A percentile compares a stretch with the other conserved stretches of the same genome.
Conservation (phyloP, 2,113 vertebrate genomes). For the Taxidea taxus region DNA sequence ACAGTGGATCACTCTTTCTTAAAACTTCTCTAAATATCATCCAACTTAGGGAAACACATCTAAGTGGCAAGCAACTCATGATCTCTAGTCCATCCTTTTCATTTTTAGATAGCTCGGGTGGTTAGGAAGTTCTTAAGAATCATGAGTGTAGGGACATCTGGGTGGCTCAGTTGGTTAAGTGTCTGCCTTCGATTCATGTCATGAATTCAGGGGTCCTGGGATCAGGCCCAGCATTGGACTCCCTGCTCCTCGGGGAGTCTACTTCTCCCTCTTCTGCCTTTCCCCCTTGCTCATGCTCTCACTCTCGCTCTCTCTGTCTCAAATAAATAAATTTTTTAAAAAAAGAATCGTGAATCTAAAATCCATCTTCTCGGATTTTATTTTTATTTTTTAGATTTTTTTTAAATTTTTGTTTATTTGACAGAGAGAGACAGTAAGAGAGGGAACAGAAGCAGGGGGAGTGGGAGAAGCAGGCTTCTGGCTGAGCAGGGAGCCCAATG, state of each 20-base stretch:
- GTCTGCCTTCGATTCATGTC: not conserved
- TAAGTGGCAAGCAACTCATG: not conserved
- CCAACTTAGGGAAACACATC: not conserved
- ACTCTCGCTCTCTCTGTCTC: not conserved
- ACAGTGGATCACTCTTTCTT: not conserved
- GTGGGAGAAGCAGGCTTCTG: too few relatives aligned
- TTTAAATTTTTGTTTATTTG: too few relatives aligned
- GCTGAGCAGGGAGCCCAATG: too few relatives aligned
- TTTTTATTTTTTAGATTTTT: too few relatives aligned
- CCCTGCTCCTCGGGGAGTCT: not conserved
- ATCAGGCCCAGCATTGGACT: not conserved
- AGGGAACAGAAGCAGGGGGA: too few relatives aligned
- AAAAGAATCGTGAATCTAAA: not conserved
- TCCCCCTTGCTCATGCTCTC: not conserved
- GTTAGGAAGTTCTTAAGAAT: slow-evolving; percentile 4
- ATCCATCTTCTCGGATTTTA: not conserved
- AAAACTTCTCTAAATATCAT: not conserved
- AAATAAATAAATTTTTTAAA: not conserved
- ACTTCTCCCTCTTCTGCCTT: not conserved
- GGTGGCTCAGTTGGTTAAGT: not conserved
- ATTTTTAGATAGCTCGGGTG: not conserved
- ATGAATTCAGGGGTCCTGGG: not conserved
- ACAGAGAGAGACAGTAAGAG: too few relatives aligned
- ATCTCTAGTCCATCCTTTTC: not conserved
- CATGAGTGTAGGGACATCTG: not conserved